A percentile compares a stretch with the other conserved stretches of the same genome.
Evolutionary conservation across 2,797 vertebrate genomes (phyloP).

Genomic region (Phaenicophaeus curvirostris): DNA sequence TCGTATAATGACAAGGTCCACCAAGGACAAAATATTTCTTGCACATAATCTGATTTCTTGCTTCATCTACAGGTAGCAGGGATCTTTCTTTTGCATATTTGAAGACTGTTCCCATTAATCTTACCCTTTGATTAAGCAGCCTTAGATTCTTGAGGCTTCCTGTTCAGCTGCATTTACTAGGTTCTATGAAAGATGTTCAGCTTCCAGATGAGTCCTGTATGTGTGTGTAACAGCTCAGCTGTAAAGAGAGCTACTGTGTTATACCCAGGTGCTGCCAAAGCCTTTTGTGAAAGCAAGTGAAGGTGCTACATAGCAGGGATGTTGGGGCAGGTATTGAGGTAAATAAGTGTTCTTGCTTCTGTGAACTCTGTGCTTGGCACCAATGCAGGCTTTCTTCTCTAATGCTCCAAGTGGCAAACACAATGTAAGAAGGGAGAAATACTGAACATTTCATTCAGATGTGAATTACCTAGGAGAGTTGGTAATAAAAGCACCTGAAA

Average conservation of each 20-base stretch:
- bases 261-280: background rate
- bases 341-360: background rate
- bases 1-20: background rate
- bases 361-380: background rate
- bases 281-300: background rate
- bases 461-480: background rate
- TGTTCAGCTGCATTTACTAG: conserved; percentile 15
- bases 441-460: background rate
- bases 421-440: background rate
- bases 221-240: background rate
- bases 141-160: conserved; percentile 17
- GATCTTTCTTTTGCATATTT: background rate
- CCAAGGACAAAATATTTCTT: background rate
- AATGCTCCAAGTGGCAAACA: background rate
- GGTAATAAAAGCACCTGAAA: background rate
- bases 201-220: background rate
- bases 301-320: background rate
- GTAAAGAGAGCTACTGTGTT: background rate
- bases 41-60: accelerated
- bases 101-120: background rate
- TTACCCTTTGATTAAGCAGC: background rate
- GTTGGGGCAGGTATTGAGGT: background rate
- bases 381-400: background rate
- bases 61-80: background rate
- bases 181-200: background rate